Evolutionary conservation across 1,140 invertebrate species (phyloP), one percentile per base, ranked within the genome.

Genomic region (Papilio xuthus): DNA sequence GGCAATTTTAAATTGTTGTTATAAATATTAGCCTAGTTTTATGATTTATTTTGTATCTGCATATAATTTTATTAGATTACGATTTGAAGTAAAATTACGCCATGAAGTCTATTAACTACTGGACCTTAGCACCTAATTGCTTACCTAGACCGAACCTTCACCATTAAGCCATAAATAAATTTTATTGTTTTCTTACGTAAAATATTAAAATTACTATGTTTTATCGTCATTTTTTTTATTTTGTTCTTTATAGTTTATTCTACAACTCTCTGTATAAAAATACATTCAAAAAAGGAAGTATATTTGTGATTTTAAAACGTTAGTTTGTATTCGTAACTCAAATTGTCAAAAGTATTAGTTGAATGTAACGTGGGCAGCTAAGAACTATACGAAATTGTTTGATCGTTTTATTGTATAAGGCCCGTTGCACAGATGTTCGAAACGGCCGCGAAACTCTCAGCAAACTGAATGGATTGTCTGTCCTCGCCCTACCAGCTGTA

Each of bases 381-480:
- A 73, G 71, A 18, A 28, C 12, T 73, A 15, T 44, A 47, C 42
- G 26, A 56, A 26, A 47, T 50, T 32, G 28, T 4, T 76, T 20
- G 20, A 63, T 42, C 28, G 53, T 76, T 76, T 76, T 76, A 63
- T 75, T 75, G 73, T 56, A 41, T 32, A 23, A 23, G 41, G 32
- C n/a, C 74, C 53, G 53, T 76, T 42, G n/a, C 74, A 76, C 74
- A 76, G 56, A 76, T 76, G 74, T 76, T 41, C 26, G 20, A 47
- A 23, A 47, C 42, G 20, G 26, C 71, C 42, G 71, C 71, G 73
- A 76, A 75, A 75, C 53, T 76, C 53, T 63, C 74, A 37, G 72
- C 50, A 75, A 75, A 76, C 53, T 76, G 74, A 76, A 76, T 63
- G 74, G 74, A 63, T 76, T 63, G 72, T 50, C 74, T 63, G 74